Percentiles rank a stretch among this genome's conserved stretches.
phyloP scores from a whole-genome alignment of 2,113 vertebrate genomes.

The Gnathonemus longibarbis region DNA sequence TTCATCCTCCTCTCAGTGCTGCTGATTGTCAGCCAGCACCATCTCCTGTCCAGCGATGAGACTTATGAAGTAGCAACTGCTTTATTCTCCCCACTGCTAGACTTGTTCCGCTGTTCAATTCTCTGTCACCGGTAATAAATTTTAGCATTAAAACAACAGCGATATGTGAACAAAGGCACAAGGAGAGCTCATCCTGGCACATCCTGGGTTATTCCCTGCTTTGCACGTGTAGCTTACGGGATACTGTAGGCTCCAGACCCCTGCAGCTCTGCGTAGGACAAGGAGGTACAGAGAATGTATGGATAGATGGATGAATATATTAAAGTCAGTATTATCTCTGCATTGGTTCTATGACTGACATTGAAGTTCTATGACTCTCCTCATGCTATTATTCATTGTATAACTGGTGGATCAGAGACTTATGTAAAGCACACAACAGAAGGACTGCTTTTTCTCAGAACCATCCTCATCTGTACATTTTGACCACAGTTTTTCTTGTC shows the following conservation, averaged over 20 bases:
- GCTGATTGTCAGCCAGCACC: background rate
- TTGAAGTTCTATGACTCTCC: background rate
- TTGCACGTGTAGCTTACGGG: background rate
- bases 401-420: background rate
- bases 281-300: background rate
- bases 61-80: background rate
- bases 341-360: background rate
- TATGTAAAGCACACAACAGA: background rate
- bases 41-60: background rate
- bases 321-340: background rate
- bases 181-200: background rate
- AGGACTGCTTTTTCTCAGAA: background rate
- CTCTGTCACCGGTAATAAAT: background rate
- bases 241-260: background rate
- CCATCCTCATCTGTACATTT: background rate
- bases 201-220: background rate
- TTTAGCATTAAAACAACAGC: background rate
- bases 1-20: background rate
- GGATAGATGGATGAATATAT: background rate
- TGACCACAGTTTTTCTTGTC: background rate
- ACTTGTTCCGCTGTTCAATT: background rate
- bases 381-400: background rate
- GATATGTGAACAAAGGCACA: background rate
- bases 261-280: background rate
- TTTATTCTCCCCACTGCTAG: background rate